Evolutionary conservation across 2,797 vertebrate genomes (phyloP).

Genomic region (Rhinichthys osculus): DNA sequence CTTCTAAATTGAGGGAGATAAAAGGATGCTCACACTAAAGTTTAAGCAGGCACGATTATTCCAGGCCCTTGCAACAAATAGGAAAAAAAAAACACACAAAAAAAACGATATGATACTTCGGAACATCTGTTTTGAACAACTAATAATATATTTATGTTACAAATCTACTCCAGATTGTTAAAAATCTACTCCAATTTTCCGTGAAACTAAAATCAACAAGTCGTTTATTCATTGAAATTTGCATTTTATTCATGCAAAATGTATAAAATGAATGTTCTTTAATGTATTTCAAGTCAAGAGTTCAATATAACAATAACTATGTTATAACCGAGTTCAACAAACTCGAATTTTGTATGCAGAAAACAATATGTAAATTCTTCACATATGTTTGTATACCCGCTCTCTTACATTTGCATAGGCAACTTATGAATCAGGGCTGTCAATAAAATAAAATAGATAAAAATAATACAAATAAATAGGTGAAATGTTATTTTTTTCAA

Average conservation of each 20-base stretch:
- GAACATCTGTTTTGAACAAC: background rate
- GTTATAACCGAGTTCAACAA: too few relatives aligned
- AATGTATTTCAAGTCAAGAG: background rate
- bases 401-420: background rate
- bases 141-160: background rate
- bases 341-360: background rate
- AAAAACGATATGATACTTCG: background rate
- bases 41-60: background rate
- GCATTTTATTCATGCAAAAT: background rate
- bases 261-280: background rate
- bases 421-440: background rate
- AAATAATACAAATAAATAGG: background rate
- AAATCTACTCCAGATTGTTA: background rate
- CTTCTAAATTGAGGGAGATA: slow-evolving; percentile 12
- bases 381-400: background rate
- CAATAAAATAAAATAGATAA: background rate
- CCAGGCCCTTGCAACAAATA: background rate
- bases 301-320: background rate
- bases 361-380: background rate
- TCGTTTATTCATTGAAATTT: background rate
- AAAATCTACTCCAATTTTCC: background rate
- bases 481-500: background rate
- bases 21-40: background rate
- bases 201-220: background rate
- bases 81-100: background rate